Base-by-base conservation (phyloP, 2,113 vertebrate species). In the Ictidomys tridecemlineatus region DNA sequence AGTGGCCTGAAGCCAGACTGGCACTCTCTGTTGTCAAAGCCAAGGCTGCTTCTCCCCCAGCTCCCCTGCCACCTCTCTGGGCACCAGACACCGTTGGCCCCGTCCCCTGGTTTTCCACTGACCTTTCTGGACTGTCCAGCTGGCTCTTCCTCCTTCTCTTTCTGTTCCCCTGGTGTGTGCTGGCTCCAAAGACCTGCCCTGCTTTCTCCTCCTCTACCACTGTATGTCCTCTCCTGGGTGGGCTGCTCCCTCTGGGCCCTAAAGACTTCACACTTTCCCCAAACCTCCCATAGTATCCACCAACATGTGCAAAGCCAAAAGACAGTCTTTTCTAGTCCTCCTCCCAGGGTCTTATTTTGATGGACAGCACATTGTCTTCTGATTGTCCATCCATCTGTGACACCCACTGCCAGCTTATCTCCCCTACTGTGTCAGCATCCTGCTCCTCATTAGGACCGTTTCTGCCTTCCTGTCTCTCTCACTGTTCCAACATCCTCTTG, bases 311-410 rank as follows among this genome's bases (percentile, higher is more conserved):
- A 45, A 8, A 56, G 56, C 37, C 42, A 32, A 37, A 61, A 28
- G 67, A 34, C 24, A 0, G 0, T 12, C n/a, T 48, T 72, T 58
- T 9, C 65, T 14, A 30, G 13, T 18, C 32, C 24, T 32, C 37
- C 18, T 72, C 53, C 5, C 18, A 5, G 14, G 58, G 58, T 61
- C 58, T 61, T 26, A 9, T 26, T 85, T 72, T 45, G 28, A 1
- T 63, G 34, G 4, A 3, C 0, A 24, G 85, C n/a, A 4, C 16
- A 1, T 20, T n/a, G 5, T 26, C 32, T 5, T 32, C 73, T 3
- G 0, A 20, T 37, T 37, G 8, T 6, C 45, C 32, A 0, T 8
- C 65, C 30, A 5, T 42, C 24, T 12, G 45, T 11, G 17, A 39
- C 39, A 0, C 24, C 22, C 58, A 61, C 58, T 8, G 7, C 8